Conservation (phyloP, 2,797 vertebrate species). For the Sebastiscus albofasciatus region DNA sequence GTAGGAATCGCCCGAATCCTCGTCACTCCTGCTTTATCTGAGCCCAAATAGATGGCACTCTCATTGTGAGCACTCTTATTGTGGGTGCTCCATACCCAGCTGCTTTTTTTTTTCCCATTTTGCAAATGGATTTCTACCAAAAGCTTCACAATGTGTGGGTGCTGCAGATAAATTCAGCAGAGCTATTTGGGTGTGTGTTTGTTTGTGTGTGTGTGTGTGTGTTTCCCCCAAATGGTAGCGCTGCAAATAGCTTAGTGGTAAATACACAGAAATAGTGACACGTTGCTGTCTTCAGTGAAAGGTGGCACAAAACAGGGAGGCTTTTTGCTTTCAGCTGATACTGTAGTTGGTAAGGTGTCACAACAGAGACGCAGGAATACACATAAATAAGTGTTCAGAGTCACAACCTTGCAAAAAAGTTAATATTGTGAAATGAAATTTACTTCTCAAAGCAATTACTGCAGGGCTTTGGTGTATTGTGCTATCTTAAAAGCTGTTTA, state of each 20-base stretch:
- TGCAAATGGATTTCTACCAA: slow-evolving; percentile 26
- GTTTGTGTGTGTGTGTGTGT: not conserved
- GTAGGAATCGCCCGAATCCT: not conserved
- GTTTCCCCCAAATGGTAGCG: not conserved
- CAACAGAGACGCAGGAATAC: slow-evolving; percentile 8
- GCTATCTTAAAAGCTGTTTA: not conserved
- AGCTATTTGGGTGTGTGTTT: slow-evolving; percentile 3
- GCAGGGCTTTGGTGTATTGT: not conserved
- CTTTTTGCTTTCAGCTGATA: slow-evolving; percentile 35
- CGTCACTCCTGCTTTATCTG: slow-evolving; percentile 20
- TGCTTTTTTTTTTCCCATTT: slow-evolving; percentile 19
- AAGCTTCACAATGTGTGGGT: slow-evolving; percentile 29
- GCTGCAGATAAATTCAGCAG: slow-evolving; percentile 29
- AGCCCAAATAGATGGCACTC: slow-evolving; percentile 31
- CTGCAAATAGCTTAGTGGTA: slow-evolving; percentile 32
- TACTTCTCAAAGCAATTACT: not conserved
- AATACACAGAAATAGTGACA: slow-evolving; percentile 35
- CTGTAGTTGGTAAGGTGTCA: slow-evolving; percentile 11
- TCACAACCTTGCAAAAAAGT: not conserved
- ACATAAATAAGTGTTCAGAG: slow-evolving; percentile 6
- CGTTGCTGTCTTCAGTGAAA: slow-evolving; percentile 27
- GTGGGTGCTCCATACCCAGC: not conserved
- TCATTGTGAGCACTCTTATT: slow-evolving; percentile 29
- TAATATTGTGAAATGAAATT: not conserved
- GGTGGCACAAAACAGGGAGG: slow-evolving; percentile 3